phyloP scores from a whole-genome alignment of 2,888 invertebrate genomes.

The Leptothorax acervorum region DNA sequence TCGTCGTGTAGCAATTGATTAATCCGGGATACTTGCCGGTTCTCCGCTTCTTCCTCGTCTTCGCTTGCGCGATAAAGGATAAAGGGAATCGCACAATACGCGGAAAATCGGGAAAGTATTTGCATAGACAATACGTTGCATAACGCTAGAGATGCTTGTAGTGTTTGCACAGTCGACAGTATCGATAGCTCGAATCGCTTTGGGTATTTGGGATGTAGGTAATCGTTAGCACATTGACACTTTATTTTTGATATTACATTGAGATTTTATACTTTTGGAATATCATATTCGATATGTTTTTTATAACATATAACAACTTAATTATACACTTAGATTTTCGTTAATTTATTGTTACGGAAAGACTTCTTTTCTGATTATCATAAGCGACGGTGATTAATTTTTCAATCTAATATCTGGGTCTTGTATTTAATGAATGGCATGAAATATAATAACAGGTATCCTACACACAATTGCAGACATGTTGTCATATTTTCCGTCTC shows the following conservation, averaged over 20 bases:
- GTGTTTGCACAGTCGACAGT: neutral
- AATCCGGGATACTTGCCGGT: neutral
- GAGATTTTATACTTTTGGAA: neutral
- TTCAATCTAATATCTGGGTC: neutral
- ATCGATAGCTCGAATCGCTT: neutral
- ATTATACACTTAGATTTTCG: neutral
- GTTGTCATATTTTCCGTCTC: neutral
- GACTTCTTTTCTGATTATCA: neutral
- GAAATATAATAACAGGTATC: neutral
- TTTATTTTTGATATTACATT: neutral
- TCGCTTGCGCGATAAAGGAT: neutral
- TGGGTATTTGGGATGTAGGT: neutral
- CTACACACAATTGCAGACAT: constrained; percentile 9
- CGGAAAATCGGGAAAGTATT: constrained; percentile 20
- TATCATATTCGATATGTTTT: neutral
- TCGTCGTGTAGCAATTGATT: constrained; percentile 7
- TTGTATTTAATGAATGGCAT: constrained; percentile 16
- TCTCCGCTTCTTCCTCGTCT: neutral
- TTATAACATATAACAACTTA: neutral
- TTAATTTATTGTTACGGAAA: constrained; percentile 1
- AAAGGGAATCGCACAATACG: neutral
- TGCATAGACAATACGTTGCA: neutral
- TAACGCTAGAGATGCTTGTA: neutral
- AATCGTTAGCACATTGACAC: neutral
- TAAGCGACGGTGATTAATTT: neutral